Percentiles rank a stretch among this genome's conserved stretches.
These are phyloP conservation scores for Lasioglossum villosulum DNA, from an alignment of 2,888 invertebrate species.

Conservation along the genomic window DNA sequence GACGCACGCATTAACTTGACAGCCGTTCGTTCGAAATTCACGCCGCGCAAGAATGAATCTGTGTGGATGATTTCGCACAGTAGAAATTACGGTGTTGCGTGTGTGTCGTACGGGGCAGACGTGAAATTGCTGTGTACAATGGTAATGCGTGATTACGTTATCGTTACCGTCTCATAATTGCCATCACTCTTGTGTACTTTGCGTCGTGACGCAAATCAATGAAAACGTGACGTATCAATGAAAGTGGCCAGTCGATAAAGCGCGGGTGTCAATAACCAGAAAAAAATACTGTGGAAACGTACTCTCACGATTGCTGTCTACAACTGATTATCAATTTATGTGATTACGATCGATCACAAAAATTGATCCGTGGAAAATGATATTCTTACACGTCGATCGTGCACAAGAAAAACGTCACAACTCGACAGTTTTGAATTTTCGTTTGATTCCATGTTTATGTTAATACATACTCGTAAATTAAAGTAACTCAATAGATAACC, in stretches of 20 bases:
- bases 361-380: not conserved
- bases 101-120: slow-evolving; percentile 32
- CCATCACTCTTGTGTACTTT: slow-evolving; percentile 26
- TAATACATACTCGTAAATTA: too few species aligned
- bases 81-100: slow-evolving; percentile 55
- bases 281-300: not conserved
- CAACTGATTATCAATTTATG: not conserved
- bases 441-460: too few species aligned
- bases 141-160: slow-evolving; percentile 55
- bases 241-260: not conserved
- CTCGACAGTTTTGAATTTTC: too few species aligned
- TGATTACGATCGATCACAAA: not conserved
- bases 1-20: slow-evolving; percentile 53
- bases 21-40: slow-evolving; percentile 55
- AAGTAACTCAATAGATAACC: too few species aligned
- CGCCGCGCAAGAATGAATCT: slow-evolving; percentile 52
- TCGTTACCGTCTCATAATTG: slow-evolving; percentile 46
- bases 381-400: not conserved
- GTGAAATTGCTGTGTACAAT: slow-evolving; percentile 54
- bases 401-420: too few species aligned
- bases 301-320: not conserved
- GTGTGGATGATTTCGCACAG: slow-evolving; percentile 49
- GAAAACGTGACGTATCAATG: slow-evolving; percentile 23
- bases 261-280: not conserved
- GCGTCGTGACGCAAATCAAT: slow-evolving; percentile 33